Evolutionary conservation across 2,888 invertebrate species (phyloP).

Genomic region (Masnerella sp.): DNA sequence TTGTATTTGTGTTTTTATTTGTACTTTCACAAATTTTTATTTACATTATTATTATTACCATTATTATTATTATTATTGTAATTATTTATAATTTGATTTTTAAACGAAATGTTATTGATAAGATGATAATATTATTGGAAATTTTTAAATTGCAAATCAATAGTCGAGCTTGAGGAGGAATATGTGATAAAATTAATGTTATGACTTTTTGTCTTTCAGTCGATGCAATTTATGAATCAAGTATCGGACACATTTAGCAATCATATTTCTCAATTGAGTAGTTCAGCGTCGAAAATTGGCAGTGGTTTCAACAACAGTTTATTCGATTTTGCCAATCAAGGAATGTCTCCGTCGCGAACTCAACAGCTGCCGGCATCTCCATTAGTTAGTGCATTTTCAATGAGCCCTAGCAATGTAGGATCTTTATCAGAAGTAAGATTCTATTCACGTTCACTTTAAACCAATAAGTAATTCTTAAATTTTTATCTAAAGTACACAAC

Average conservation of each 20-base stretch:
- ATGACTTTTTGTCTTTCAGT: slow-evolving; percentile 67
- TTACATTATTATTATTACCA: no score
- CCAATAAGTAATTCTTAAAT: background rate
- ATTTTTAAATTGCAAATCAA: no score
- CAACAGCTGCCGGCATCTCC: slow-evolving; percentile 79
- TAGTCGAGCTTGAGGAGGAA: background rate
- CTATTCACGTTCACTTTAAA: no score
- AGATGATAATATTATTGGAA: no score
- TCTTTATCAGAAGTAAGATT: slow-evolving; percentile 73
- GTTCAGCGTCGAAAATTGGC: slow-evolving; percentile 82
- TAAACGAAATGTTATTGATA: no score
- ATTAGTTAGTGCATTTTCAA: slow-evolving; percentile 77
- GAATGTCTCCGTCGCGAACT: slow-evolving; percentile 81
- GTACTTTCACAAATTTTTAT: no score
- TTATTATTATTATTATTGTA: no score
- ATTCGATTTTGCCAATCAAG: slow-evolving; percentile 82
- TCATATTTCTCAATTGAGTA: slow-evolving; percentile 81
- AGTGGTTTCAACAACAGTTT: slow-evolving; percentile 82
- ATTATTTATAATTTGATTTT: no score
- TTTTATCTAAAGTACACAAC: background rate
- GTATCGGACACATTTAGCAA: slow-evolving; percentile 76
- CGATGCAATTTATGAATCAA: slow-evolving; percentile 77
- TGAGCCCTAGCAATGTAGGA: slow-evolving; percentile 77
- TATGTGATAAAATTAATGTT: background rate
- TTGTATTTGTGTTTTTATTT: no score